phyloP scores from a whole-genome alignment of 2,888 invertebrate genomes.

The Lymantria monacha region DNA sequence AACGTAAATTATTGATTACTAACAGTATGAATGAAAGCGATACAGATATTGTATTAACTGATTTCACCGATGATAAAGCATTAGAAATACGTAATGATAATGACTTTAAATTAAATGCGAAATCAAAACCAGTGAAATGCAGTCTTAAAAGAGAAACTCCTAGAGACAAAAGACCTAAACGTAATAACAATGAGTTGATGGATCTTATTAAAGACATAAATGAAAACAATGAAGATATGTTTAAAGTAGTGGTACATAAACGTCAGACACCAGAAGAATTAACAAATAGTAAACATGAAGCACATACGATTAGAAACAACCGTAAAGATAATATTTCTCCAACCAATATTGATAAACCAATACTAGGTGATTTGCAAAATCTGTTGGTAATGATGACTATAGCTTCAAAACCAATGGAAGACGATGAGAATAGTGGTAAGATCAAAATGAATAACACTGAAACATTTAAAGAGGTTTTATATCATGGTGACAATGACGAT shows the following conservation, averaged over 20 bases:
- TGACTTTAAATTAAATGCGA: slow-evolving; percentile 52
- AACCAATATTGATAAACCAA: slow-evolving; percentile 19
- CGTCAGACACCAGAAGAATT: slow-evolving; percentile 2
- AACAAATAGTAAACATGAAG: slow-evolving; percentile 4
- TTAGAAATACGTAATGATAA: slow-evolving; percentile 50
- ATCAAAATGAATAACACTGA: slow-evolving; percentile 5
- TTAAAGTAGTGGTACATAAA: slow-evolving; percentile 35
- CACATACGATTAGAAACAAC: slow-evolving; percentile 9
- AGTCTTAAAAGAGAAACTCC: not conserved
- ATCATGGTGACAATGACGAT: slow-evolving; percentile 1
- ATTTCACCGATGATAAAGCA: slow-evolving; percentile 40
- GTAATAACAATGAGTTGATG: slow-evolving; percentile 18
- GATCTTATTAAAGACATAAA: slow-evolving; percentile 29
- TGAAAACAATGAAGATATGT: slow-evolving; percentile 32
- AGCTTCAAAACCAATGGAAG: slow-evolving; percentile 42
- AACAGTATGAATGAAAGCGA: slow-evolving; percentile 35
- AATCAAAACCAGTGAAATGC: slow-evolving; percentile 30
- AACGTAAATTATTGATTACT: slow-evolving; percentile 32
- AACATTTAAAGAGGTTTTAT: slow-evolving; percentile 6
- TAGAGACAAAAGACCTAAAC: slow-evolving; percentile 12
- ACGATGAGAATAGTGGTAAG: slow-evolving; percentile 21
- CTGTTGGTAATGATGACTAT: slow-evolving; percentile 66
- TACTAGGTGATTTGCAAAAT: slow-evolving; percentile 55
- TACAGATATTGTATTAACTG: slow-evolving; percentile 37
- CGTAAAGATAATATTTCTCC: not conserved